Conservation (phyloP, 2,113 vertebrate species). For the Hirundichthys speculiger region DNA sequence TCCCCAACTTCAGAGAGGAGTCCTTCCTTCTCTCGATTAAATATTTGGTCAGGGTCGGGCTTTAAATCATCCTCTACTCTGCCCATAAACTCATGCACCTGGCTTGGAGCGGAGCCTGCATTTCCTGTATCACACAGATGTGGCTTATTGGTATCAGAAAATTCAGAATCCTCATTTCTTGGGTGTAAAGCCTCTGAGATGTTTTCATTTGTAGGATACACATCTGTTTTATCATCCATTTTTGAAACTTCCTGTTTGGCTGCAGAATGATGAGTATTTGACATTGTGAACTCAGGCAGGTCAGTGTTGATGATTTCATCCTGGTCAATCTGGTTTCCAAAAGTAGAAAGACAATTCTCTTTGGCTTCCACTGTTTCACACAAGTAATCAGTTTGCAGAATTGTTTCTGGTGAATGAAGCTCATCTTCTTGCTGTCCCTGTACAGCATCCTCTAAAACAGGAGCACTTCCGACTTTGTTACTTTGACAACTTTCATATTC, state of each 20-base stretch:
- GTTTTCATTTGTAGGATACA: not conserved
- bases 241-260: not conserved
- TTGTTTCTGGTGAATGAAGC: not conserved
- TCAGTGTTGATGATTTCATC: not conserved
- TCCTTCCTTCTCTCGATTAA: conserved; percentile 5
- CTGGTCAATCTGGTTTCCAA: not conserved
- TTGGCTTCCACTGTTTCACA: not conserved
- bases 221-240: not conserved
- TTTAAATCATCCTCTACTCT: not conserved
- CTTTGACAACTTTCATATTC: not conserved
- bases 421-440: not conserved
- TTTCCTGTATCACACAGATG: not conserved
- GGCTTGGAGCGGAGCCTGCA: not conserved
- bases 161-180: conserved; percentile 3
- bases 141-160: not conserved
- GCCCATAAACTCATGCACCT: not conserved
- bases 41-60: not conserved
- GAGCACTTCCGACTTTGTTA: not conserved
- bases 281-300: not conserved
- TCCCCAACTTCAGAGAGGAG: not conserved
- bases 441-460: conserved; percentile 1
- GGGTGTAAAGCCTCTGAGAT: not conserved
- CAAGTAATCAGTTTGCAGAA: not conserved
- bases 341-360: not conserved
- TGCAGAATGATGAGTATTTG: not conserved